Conservation (phyloP, 2,113 vertebrate genomes). For the Parus major region DNA sequence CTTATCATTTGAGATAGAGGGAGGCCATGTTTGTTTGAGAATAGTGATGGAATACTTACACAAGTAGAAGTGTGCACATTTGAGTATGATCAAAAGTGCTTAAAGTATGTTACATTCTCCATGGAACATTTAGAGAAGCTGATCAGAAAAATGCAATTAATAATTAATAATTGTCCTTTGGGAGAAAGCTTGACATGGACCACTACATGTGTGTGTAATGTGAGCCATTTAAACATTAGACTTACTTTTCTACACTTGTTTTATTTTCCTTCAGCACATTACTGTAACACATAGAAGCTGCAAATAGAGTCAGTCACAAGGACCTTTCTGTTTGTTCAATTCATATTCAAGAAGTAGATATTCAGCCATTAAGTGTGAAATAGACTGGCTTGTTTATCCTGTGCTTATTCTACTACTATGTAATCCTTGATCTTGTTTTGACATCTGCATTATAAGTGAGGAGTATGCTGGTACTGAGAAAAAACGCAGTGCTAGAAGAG, state of each 20-base stretch:
- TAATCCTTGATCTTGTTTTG: neutral
- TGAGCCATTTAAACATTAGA: neutral
- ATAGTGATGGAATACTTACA: neutral
- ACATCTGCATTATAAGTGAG: accelerated
- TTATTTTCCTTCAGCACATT: neutral
- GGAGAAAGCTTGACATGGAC: neutral
- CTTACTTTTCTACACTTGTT: neutral
- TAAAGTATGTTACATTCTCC: neutral
- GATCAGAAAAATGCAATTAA: neutral
- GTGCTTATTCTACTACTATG: accelerated
- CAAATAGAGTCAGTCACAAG: neutral
- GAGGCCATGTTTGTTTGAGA: neutral
- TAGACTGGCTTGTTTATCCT: neutral
- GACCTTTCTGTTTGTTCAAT: neutral
- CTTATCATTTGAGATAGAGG: neutral
- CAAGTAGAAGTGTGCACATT: neutral
- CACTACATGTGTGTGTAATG: neutral
- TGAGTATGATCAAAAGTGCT: neutral
- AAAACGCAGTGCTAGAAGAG: neutral
- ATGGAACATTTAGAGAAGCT: neutral
- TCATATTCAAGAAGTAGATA: neutral
- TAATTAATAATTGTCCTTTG: neutral
- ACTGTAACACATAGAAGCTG: neutral
- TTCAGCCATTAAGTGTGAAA: neutral
- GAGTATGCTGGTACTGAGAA: neutral